Evolutionary conservation across 2,888 invertebrate genomes (phyloP).

Genomic region (Cheilosia vernalis): DNA sequence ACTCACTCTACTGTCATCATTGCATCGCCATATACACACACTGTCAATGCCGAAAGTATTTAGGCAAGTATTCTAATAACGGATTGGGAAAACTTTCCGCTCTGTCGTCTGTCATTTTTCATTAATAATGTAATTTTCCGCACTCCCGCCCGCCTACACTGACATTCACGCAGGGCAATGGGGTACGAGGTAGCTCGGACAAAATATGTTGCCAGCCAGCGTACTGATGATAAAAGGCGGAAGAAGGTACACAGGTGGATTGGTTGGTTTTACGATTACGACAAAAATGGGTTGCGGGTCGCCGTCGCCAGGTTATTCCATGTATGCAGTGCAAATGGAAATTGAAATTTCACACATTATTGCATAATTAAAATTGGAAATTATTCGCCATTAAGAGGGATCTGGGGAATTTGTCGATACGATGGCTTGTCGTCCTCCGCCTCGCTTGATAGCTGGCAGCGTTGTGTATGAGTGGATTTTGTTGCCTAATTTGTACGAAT

Average conservation of each 20-base stretch:
- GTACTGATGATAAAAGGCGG: neutral
- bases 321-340: constrained; percentile 57
- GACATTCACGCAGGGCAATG: no score
- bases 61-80: constrained; percentile 70
- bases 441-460: neutral
- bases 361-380: constrained; percentile 71
- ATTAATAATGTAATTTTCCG: constrained; percentile 69
- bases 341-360: constrained; percentile 75
- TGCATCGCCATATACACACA: constrained; percentile 4
- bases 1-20: neutral
- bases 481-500: constrained; percentile 52
- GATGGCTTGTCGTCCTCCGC: neutral
- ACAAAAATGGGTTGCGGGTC: neutral
- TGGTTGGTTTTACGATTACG: neutral
- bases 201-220: constrained; percentile 31
- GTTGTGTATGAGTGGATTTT: constrained; percentile 4
- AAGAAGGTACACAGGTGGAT: neutral
- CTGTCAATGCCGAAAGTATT: constrained; percentile 60
- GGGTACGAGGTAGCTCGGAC: neutral
- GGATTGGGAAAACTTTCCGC: constrained; percentile 68
- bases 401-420: constrained; percentile 49
- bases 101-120: constrained; percentile 55
- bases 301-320: constrained; percentile 41
- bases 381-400: constrained; percentile 57
- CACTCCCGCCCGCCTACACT: neutral